Base-by-base conservation (phyloP, 1,140 invertebrate genomes). In the Drosophila parvula region DNA sequence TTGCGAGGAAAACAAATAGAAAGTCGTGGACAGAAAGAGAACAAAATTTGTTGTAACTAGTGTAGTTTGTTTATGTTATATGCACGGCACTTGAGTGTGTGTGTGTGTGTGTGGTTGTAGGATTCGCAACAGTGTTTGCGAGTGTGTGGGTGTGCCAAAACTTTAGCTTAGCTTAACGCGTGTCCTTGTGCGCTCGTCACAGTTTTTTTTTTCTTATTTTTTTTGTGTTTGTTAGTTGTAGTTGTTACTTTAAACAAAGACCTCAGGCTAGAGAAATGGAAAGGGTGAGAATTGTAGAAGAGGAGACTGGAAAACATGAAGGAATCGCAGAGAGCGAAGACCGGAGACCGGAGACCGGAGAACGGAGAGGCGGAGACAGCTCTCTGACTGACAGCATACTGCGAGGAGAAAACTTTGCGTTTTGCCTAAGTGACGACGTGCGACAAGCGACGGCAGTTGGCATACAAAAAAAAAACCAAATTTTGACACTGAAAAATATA, bases 381-480 rank as follows among this genome's bases (percentile, higher is more conserved):
- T 12, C 18, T 41, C 61, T 67, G 74, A 76, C 62, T 67, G 74
- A 77, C 73, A 62, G 74, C 63, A 58, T 48, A 57, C 74, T 69
- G 63, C 63, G 59, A 74, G 18, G 56, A 61, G 75, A 51, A 88
- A 86, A 86, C 83, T 86, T 86, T 86, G 60, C 71, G 83, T 86
- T 86, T 88, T 83, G 83, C 83, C 81, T 88, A 88, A 88, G 83
- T 88, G 83, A 86, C 83, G 83, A 86, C 83, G 83, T 86, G 83
- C 79, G 79, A 86, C 83, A 88, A 79, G 83, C 79, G 83, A 61
- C 70, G 68, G 63, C 59, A 65, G 61, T 75, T 74, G 70, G 60
- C 36, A 38, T 38, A 10, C 62, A 44, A 57, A 63, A 40, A 74
- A 60, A 53, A 41, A n/a, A n/a, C n/a, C n/a, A n/a, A n/a, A 11